Evolutionary conservation across 2,888 invertebrate genomes (phyloP), one percentile per base, ranked within the genome.

Genomic region (Drosophila meridiana): DNA sequence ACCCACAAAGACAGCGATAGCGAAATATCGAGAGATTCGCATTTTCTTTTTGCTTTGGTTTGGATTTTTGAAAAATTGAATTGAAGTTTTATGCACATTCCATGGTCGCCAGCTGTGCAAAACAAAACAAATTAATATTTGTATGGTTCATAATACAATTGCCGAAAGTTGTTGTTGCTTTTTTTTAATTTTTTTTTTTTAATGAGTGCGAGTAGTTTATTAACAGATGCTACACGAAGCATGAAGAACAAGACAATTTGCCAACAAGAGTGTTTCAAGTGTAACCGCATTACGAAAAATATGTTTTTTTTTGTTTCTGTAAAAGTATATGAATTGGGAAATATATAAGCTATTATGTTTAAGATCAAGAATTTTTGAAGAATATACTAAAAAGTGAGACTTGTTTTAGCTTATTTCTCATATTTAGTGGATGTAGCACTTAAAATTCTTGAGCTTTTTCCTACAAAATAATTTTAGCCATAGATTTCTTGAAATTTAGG

Each of bases 81-180:
- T 43, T 67, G 64, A 20, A 77, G 70, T 70, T 74, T 70, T 62
- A 77, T 78, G 64, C 69, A 53, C 76, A 77, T 77, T 76, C 77
- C 77, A 78, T 58, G 66, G 55, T 58, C 62, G 55, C 36, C 63
- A 73, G 67, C 71, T 71, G 71, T 58, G 48, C 53, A 68, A 57
- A 68, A 61, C 63, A 66, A 73, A 57, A 57, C 66, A 66, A 77
- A 76, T 76, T 73, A 69, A 69, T 76, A 76, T 73, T 69, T 76
- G 53, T 69, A 47, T 61, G 34, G 28, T 28, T 26, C 60, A 59
- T 48, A 70, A 63, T 70, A 66, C 58, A 71, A 74, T 71, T 71
- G 56, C 45, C 66, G n/a, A 73, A 71, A 62, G n/a, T 40, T 45
- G 53, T 36, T 40, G 36, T 9, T n/a, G 5, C 11, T 13, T 20